phyloP scores from a whole-genome alignment of 2,797 vertebrate species.

The Cercopithecus petaurista region DNA sequence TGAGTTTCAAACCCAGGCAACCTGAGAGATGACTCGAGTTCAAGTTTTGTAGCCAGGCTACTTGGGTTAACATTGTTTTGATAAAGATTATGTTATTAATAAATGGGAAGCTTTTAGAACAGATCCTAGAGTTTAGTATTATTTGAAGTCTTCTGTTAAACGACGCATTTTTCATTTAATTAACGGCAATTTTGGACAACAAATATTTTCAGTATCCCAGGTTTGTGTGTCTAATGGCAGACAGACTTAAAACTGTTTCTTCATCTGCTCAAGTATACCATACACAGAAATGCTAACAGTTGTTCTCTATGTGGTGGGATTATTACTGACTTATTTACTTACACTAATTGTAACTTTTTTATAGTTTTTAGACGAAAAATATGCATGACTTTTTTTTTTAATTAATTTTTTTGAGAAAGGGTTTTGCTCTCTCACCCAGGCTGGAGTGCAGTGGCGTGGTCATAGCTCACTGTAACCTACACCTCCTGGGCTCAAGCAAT shows the following conservation, averaged over 20 bases:
- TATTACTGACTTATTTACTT: not conserved
- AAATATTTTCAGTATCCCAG: not conserved
- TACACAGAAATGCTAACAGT: not conserved
- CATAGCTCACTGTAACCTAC: not conserved
- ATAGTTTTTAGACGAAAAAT: not conserved
- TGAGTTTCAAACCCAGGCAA: slow-evolving; percentile 13
- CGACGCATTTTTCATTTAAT: not conserved
- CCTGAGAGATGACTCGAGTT: slow-evolving; percentile 5
- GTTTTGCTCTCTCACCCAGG: not conserved
- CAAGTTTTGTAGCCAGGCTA: not conserved
- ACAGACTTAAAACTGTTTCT: not conserved
- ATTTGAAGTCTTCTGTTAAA: not conserved
- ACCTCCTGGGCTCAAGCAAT: not conserved
- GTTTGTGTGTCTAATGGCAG: not conserved
- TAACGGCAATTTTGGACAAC: not conserved
- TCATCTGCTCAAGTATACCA: not conserved
- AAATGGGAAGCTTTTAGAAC: not conserved
- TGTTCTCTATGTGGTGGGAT: not conserved
- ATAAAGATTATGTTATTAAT: not conserved
- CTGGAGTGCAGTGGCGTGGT: not conserved
- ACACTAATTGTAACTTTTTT: not conserved
- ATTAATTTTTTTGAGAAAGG: not conserved
- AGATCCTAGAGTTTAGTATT: not conserved
- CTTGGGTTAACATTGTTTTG: slow-evolving; percentile 4
- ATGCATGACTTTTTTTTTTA: not conserved